phyloP scores from a whole-genome alignment of 2,888 invertebrate genomes.

The Cephus runcator region DNA sequence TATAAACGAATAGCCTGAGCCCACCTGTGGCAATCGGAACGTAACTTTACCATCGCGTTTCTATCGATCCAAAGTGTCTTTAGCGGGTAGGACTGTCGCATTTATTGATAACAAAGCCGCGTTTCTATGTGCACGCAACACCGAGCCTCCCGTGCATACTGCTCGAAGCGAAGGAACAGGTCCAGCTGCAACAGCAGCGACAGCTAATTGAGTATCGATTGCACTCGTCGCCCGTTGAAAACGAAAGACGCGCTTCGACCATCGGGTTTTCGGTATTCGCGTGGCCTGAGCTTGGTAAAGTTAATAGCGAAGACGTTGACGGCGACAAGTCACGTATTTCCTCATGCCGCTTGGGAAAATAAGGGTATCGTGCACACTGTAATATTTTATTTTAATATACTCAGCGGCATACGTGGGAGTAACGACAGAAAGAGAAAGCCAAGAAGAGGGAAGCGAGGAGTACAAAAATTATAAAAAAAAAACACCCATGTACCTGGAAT shows the following conservation, averaged over 20 bases:
- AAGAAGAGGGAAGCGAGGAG: too few relatives aligned
- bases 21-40: not conserved
- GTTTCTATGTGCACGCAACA: not conserved
- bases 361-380: too few relatives aligned
- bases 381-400: too few relatives aligned
- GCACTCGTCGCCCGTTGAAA: constrained; percentile 13
- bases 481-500: too few relatives aligned
- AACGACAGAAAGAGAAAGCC: too few relatives aligned
- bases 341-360: too few relatives aligned
- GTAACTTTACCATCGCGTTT: not conserved
- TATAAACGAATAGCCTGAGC: not conserved
- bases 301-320: too few relatives aligned
- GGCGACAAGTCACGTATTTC: too few relatives aligned
- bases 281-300: too few relatives aligned
- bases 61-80: not conserved
- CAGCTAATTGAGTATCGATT: constrained; percentile 41
- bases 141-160: not conserved
- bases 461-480: too few relatives aligned
- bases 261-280: not conserved
- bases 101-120: not conserved
- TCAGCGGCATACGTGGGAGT: too few relatives aligned
- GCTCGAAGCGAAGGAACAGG: not conserved
- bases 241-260: constrained; percentile 30
- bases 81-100: not conserved
- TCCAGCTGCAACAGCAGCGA: constrained; percentile 15